phyloP scores from a whole-genome alignment of 2,113 vertebrate genomes.

The Dryoscopus gambensis region DNA sequence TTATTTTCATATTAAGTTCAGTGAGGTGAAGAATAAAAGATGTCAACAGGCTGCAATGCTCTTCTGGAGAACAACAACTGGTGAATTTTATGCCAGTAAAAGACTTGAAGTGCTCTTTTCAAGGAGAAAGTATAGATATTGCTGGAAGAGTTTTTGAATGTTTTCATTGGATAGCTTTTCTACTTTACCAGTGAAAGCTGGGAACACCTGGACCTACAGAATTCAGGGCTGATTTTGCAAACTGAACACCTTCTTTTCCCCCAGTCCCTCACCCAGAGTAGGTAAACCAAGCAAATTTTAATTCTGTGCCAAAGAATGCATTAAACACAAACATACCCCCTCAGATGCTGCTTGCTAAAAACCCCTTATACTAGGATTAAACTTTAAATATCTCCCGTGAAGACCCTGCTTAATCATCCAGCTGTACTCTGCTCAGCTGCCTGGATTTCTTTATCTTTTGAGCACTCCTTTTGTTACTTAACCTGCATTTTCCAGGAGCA shows the following conservation, averaged over 20 bases:
- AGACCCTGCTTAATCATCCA: not conserved
- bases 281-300: not conserved
- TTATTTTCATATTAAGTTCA: not conserved
- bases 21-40: not conserved
- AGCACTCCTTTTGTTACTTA: not conserved
- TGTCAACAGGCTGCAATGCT: not conserved
- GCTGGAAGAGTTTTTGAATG: not conserved
- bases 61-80: not conserved
- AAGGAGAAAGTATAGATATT: not conserved
- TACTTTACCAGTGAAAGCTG: not conserved
- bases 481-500: conserved; percentile 17
- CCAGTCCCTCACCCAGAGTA: not conserved
- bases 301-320: not conserved
- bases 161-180: not conserved
- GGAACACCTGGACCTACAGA: not conserved
- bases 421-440: not conserved
- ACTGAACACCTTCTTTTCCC: not conserved
- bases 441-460: not conserved
- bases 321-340: not conserved
- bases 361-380: not conserved
- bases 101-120: not conserved
- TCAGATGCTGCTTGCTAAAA: not conserved
- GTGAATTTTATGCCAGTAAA: not conserved
- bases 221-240: not conserved
- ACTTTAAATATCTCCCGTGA: not conserved